phyloP scores from a whole-genome alignment of 1,140 invertebrate species.

The Druon quercuslanigerum region DNA sequence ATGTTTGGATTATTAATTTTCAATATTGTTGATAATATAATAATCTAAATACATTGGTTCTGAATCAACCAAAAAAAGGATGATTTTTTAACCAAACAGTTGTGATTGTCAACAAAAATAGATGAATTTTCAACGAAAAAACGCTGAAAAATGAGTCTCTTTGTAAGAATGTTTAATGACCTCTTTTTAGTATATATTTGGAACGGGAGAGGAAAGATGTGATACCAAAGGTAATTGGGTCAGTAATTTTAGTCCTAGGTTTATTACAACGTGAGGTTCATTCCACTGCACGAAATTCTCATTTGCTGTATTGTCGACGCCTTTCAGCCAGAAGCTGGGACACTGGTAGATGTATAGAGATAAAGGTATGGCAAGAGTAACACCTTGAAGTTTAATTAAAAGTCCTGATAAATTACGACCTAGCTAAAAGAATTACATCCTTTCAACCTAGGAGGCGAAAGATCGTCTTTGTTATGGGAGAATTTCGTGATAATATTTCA shows the following conservation, averaged over 20 bases:
- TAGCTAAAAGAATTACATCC: not conserved
- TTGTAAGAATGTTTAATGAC: not conserved
- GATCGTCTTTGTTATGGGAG: not conserved
- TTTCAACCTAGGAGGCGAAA: not conserved
- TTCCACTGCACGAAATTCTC: conserved; percentile 14
- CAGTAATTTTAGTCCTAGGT: conserved; percentile 25
- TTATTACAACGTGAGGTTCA: conserved; percentile 13
- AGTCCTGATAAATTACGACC: conserved; percentile 7
- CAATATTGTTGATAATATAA: too few species aligned
- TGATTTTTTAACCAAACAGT: too few species aligned
- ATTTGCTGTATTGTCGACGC: conserved; percentile 24
- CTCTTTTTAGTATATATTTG: not conserved
- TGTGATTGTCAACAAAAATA: too few species aligned
- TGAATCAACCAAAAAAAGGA: too few species aligned
- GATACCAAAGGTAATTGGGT: conserved; percentile 17
- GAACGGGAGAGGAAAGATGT: not conserved
- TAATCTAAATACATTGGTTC: too few species aligned
- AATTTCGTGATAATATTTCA: not conserved
- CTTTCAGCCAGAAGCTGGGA: not conserved
- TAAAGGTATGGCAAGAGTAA: not conserved
- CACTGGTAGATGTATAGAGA: not conserved
- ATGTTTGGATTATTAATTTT: too few species aligned
- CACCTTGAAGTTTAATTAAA: conserved; percentile 23
- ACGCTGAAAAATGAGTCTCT: too few species aligned
- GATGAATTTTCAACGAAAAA: too few species aligned